These are phyloP conservation scores for Saccostrea echinata DNA, from an alignment of 1,140 invertebrate species.

Conservation along the genomic window DNA sequence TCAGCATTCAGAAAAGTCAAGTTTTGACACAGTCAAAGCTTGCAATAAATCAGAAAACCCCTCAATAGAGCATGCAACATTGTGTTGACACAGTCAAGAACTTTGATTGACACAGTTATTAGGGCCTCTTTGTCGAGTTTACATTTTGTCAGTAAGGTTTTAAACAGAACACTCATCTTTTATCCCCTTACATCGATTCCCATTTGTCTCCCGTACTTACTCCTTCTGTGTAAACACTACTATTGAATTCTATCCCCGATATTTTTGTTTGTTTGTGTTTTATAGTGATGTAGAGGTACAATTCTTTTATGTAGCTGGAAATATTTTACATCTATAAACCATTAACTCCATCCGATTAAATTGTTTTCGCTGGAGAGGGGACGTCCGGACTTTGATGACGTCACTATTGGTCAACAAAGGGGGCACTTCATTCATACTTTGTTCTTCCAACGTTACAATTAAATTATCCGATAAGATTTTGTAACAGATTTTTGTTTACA, in stretches of 20 bases:
- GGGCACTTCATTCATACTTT: too few species aligned
- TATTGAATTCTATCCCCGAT: neutral
- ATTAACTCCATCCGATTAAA: slow-evolving; percentile 13
- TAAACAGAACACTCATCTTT: slow-evolving; percentile 1
- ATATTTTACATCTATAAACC: slow-evolving; percentile 21
- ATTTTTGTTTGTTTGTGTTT: neutral
- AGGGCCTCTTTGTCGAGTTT: slow-evolving; percentile 13
- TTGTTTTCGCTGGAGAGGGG: neutral
- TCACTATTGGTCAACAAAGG: neutral
- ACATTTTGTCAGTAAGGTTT: neutral
- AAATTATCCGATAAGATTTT: too few species aligned
- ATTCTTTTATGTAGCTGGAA: neutral
- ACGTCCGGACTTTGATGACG: neutral
- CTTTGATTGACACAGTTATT: slow-evolving; percentile 22
- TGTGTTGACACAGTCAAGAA: slow-evolving; percentile 4
- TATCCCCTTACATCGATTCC: neutral
- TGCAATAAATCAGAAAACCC: neutral
- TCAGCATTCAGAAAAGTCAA: too few species aligned
- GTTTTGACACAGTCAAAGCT: neutral
- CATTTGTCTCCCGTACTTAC: neutral
- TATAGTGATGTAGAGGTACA: neutral
- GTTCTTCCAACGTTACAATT: too few species aligned
- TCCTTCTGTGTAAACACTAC: neutral
- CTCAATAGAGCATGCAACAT: neutral
- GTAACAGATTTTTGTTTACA: too few species aligned